Evolutionary conservation across 2,113 vertebrate genomes (phyloP).

Genomic region (Calyptommatus sinebrachiatus): DNA sequence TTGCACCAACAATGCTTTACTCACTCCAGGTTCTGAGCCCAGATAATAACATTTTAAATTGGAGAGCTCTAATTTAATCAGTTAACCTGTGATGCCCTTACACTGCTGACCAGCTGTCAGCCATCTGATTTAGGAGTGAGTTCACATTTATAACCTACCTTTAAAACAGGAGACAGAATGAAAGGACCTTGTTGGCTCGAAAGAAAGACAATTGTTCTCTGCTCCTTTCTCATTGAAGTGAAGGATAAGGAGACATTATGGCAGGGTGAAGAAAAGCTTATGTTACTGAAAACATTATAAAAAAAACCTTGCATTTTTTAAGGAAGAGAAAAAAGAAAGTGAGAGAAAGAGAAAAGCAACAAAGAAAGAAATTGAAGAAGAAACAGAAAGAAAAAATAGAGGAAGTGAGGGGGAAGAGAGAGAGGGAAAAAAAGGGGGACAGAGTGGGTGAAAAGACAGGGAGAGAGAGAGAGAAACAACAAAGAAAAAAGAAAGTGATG

Average conservation of each 20-base stretch:
- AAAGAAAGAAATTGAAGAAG: too few species aligned
- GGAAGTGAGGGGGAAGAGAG: too few species aligned
- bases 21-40: slow-evolving; percentile 26
- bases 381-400: too few species aligned
- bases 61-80: slow-evolving; percentile 50
- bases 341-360: too few species aligned
- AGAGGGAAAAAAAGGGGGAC: too few species aligned
- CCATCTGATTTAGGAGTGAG: background rate
- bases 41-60: slow-evolving; percentile 53
- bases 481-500: too few species aligned
- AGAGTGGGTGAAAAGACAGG: too few species aligned
- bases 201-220: background rate
- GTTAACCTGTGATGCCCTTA: slow-evolving; percentile 38
- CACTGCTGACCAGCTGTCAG: slow-evolving; percentile 4
- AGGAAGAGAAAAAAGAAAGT: too few species aligned
- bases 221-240: background rate
- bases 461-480: too few species aligned
- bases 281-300: background rate
- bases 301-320: background rate
- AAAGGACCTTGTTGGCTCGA: background rate
- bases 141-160: background rate
- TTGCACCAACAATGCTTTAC: slow-evolving; percentile 23
- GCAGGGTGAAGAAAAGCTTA: background rate
- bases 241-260: background rate
- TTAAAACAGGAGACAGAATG: slow-evolving; percentile 7